Evolutionary conservation across 2,888 invertebrate genomes (phyloP), one percentile per base, ranked within the genome.

Genomic region (Arge pagana): DNA sequence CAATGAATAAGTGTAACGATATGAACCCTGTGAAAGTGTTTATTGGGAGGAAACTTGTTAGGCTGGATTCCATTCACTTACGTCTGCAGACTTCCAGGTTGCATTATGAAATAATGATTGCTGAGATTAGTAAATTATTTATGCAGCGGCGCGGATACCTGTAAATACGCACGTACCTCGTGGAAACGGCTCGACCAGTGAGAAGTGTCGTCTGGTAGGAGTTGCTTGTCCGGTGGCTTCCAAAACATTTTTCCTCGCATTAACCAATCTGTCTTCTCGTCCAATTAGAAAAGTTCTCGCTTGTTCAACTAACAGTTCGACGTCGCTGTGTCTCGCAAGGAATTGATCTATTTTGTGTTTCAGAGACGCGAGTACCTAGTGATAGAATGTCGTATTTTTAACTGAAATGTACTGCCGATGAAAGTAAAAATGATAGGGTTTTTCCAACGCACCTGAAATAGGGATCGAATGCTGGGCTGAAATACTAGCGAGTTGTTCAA

Each of bases 401-500:
- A n/a, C n/a, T n/a, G n/a, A 7, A 37, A 33, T 4, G 10, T 36
- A 35, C 58, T 41, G 77, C 77, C 56, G 71, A 75, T 8, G 80
- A 62, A 15, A 80, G 79, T 80, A 81, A 70, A 23, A 50, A 11
- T 28, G 30, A 28, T n/a, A n/a, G n/a, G n/a, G n/a, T n/a, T n/a
- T n/a, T n/a, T 31, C 23, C 55, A 42, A 63, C 73, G 74, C 72
- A 93, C 95, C 85, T 95, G 95, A 76, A 90, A 89, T 58, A 96
- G 82, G 3, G 93, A 94, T 71, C 92, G 90, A 71, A 96, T 90
- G 69, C 90, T 90, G 1, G 95, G 94, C 73, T 94, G 93, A 69
- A 94, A 85, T 61, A 91, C 88, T 63, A 87, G 84, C 74, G 87
- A 87, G 55, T 92, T 88, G 67, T 93, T 92, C 56, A 98, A 82